Conservation (phyloP, 1,140 invertebrate genomes). For the Schlechtendalia chinensis region DNA sequence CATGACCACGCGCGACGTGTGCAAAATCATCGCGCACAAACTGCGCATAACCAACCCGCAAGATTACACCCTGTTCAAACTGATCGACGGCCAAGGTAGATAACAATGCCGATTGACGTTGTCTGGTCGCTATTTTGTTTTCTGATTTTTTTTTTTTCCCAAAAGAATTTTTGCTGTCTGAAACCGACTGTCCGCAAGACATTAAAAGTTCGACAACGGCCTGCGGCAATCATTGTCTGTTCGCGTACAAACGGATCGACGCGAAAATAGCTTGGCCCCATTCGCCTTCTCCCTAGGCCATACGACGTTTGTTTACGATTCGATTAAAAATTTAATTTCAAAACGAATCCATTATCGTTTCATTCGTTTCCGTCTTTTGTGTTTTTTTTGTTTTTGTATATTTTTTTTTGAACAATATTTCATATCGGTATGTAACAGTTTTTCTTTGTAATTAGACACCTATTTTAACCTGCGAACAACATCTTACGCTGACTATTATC, state of each 20-base stretch:
- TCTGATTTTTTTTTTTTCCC: too few species aligned
- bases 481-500: constrained; percentile 44
- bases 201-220: constrained; percentile 66
- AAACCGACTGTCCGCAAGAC: constrained; percentile 87
- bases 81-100: constrained; percentile 86
- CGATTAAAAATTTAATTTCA: background rate
- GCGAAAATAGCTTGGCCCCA: constrained; percentile 95
- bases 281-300: constrained; percentile 55
- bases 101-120: constrained; percentile 56
- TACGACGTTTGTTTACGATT: background rate
- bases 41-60: constrained; percentile 92
- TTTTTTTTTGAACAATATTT: constrained; percentile 11
- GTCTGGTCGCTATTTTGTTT: constrained; percentile 60
- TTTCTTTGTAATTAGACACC: constrained; percentile 10
- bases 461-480: constrained; percentile 11
- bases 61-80: constrained; percentile 90
- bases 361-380: constrained; percentile 1
- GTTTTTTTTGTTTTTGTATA: constrained; percentile 2
- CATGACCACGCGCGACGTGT: constrained; percentile 87
- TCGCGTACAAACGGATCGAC: constrained; percentile 92
- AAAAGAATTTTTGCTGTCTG: constrained; percentile 85
- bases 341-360: background rate
- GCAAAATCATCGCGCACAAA: constrained; percentile 89
- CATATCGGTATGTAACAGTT: constrained; percentile 10
- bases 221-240: constrained; percentile 76